Conservation (phyloP, 2,888 invertebrate genomes). For the Tenthredo distinguenda region DNA sequence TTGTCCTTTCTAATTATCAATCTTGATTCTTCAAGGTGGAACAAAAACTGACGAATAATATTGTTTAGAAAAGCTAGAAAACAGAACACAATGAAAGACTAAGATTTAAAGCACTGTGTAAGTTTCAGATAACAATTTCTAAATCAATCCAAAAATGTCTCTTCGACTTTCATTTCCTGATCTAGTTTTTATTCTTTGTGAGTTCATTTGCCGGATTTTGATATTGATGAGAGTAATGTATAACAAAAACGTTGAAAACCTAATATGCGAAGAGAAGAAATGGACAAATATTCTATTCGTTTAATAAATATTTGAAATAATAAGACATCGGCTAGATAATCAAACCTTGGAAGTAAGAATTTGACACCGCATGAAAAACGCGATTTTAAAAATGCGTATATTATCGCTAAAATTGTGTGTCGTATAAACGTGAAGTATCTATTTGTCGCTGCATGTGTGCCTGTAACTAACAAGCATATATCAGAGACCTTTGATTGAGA, state of each 20-base stretch:
- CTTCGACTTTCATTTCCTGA: neutral
- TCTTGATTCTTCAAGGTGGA: neutral
- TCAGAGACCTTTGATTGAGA: slow-evolving; percentile 77
- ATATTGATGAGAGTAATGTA: neutral
- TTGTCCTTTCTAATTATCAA: neutral
- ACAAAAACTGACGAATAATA: neutral
- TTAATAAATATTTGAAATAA: neutral
- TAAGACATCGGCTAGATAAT: neutral
- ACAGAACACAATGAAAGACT: neutral
- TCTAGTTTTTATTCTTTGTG: neutral
- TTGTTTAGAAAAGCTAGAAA: neutral
- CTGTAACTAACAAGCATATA: slow-evolving; percentile 67
- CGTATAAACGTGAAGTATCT: slow-evolving; percentile 67
- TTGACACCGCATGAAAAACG: slow-evolving; percentile 1
- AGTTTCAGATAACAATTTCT: neutral
- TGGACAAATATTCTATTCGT: neutral
- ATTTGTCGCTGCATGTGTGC: slow-evolving; percentile 67
- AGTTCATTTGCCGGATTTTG: neutral
- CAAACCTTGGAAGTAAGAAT: slow-evolving; percentile 13
- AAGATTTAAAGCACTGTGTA: neutral
- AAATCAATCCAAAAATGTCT: neutral
- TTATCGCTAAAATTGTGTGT: slow-evolving; percentile 41
- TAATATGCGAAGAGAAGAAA: neutral
- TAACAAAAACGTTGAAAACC: neutral
- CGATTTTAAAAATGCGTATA: slow-evolving; percentile 12